A percentile compares a stretch with the other conserved stretches of the same genome.
Evolutionary conservation across 2,113 vertebrate genomes (phyloP).

Genomic region (Ascaphus truei): DNA sequence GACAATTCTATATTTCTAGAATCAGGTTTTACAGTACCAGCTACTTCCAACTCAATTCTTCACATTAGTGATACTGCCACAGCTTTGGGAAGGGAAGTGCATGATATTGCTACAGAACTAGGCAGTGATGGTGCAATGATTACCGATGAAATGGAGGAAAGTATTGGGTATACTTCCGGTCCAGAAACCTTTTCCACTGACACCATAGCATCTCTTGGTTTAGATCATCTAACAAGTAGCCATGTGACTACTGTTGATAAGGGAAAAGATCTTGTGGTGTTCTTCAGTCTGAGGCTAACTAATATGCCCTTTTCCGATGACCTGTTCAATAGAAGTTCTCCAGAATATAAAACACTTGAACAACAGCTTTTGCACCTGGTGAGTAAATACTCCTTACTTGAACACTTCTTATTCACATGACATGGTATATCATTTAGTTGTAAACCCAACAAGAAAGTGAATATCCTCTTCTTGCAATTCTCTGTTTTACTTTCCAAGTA

Average conservation of each 20-base stretch:
- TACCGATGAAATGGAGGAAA: slow-evolving; percentile 44
- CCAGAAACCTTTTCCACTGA: slow-evolving; percentile 27
- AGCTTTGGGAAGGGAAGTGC: neutral
- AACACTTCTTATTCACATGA: neutral
- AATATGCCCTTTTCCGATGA: slow-evolving; percentile 84
- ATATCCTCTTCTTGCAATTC: neutral
- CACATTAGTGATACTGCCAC: fast-evolving
- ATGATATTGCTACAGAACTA: slow-evolving; percentile 46
- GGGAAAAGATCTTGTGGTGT: slow-evolving; percentile 81
- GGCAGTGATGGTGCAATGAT: slow-evolving; percentile 15
- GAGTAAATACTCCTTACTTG: slow-evolving; percentile 49
- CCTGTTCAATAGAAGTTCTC: slow-evolving; percentile 86
- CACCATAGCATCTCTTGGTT: slow-evolving; percentile 50
- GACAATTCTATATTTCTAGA: slow-evolving; percentile 28
- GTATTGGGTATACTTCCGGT: slow-evolving; percentile 45
- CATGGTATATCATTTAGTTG: neutral
- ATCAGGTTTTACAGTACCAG: neutral
- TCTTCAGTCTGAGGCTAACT: slow-evolving; percentile 86
- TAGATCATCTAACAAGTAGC: slow-evolving; percentile 72
- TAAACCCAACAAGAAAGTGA: neutral
- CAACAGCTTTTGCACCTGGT: slow-evolving; percentile 80
- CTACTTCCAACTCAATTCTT: neutral
- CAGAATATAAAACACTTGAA: slow-evolving; percentile 78
- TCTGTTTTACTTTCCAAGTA: neutral
- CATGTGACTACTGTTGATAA: slow-evolving; percentile 61